phyloP scores from a whole-genome alignment of 2,113 vertebrate species.

The Clinocottus analis region DNA sequence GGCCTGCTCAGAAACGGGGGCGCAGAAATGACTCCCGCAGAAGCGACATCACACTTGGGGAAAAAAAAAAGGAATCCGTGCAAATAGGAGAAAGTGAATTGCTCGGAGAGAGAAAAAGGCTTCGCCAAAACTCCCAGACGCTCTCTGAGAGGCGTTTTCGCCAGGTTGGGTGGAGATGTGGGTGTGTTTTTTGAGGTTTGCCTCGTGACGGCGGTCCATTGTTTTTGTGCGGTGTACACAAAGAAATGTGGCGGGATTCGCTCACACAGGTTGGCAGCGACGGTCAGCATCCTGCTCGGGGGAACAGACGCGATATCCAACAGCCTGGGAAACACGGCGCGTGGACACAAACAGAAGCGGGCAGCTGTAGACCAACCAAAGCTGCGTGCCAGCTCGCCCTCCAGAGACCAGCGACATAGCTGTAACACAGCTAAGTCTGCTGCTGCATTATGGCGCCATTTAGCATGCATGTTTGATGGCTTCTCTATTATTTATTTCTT shows the following conservation, averaged over 20 bases:
- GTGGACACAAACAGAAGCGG: slow-evolving; percentile 34
- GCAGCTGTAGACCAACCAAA: slow-evolving; percentile 34
- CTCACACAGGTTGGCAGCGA: slow-evolving; percentile 44
- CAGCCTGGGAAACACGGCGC: slow-evolving; percentile 34
- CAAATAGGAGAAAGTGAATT: slow-evolving; percentile 37
- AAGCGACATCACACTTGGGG: slow-evolving; percentile 29
- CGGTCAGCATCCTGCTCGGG: slow-evolving; percentile 34
- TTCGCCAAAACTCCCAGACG: slow-evolving; percentile 25
- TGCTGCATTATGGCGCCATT: slow-evolving; percentile 38
- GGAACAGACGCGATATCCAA: slow-evolving; percentile 50
- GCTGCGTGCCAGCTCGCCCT: slow-evolving; percentile 45
- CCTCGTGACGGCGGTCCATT: slow-evolving; percentile 23
- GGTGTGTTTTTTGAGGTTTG: slow-evolving; percentile 44
- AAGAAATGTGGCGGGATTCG: slow-evolving; percentile 42
- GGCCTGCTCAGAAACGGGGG: slow-evolving; percentile 38
- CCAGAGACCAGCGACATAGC: slow-evolving; percentile 37
- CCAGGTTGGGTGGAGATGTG: slow-evolving; percentile 38
- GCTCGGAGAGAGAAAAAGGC: neutral
- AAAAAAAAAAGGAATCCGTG: slow-evolving; percentile 28
- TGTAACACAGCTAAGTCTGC: slow-evolving; percentile 42
- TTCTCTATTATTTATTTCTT: slow-evolving; percentile 26
- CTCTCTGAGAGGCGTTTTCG: slow-evolving; percentile 19
- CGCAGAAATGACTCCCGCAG: slow-evolving; percentile 29
- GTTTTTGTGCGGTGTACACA: slow-evolving; percentile 19
- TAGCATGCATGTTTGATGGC: slow-evolving; percentile 31